phyloP scores from a whole-genome alignment of 2,113 vertebrate genomes.

The Oreochromis spilurus region DNA sequence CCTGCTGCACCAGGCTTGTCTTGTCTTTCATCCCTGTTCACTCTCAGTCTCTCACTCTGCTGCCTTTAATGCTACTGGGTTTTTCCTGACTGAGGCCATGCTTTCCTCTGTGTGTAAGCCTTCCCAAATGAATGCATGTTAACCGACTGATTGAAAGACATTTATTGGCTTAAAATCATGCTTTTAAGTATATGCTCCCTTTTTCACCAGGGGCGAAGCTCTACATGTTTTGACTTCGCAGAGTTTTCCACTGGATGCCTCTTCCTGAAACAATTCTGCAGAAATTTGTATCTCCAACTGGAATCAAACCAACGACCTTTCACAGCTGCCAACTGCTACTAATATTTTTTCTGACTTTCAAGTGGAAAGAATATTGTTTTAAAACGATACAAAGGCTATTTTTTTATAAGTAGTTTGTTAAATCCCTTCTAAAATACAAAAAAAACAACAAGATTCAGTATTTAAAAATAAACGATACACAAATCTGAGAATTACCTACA shows the following conservation, averaged over 20 bases:
- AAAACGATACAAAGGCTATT: background rate
- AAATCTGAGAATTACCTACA: background rate
- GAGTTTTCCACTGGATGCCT: background rate
- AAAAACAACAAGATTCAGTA: background rate
- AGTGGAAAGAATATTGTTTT: too few species aligned
- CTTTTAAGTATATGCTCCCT: background rate
- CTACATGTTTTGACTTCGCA: background rate
- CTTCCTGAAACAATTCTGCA: background rate
- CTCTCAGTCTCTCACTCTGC: background rate
- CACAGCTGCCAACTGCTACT: background rate
- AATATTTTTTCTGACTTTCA: background rate
- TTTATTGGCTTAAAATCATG: background rate
- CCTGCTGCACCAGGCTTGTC: background rate
- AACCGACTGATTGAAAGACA: background rate
- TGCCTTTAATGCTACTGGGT: background rate
- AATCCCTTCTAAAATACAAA: background rate
- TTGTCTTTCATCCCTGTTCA: constrained; percentile 11
- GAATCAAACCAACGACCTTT: background rate
- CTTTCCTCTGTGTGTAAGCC: background rate
- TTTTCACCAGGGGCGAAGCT: background rate
- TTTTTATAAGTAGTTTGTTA: background rate
- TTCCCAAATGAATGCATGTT: background rate
- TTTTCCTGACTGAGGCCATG: background rate
- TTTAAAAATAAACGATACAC: background rate
- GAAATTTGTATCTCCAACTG: background rate